Conservation (phyloP, 2,888 invertebrate genomes). For the Agrenia bidenticulata region DNA sequence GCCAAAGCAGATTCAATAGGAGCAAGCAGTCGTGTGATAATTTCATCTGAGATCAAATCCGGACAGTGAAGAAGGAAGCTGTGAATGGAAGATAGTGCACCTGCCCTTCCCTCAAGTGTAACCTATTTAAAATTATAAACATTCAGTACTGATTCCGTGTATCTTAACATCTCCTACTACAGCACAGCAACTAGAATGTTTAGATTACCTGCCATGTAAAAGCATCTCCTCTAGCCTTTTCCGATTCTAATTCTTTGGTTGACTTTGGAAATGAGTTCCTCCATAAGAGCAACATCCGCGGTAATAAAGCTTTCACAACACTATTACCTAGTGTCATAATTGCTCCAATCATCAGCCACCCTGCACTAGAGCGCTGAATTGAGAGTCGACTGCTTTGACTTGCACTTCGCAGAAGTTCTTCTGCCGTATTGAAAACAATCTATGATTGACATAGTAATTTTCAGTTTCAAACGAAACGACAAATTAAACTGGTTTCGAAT, state of each 20-base stretch:
- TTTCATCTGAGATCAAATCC: slow-evolving; percentile 87
- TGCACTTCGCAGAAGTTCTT: slow-evolving; percentile 91
- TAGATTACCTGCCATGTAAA: slow-evolving; percentile 93
- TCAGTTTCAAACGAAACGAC: no score
- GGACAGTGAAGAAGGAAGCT: slow-evolving; percentile 89
- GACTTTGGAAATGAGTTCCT: slow-evolving; percentile 96
- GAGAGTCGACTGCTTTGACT: slow-evolving; percentile 95
- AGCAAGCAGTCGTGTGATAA: slow-evolving; percentile 79
- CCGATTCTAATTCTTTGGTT: slow-evolving; percentile 93
- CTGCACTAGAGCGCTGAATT: slow-evolving; percentile 91
- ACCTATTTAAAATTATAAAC: slow-evolving; percentile 60
- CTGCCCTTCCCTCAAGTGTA: slow-evolving; percentile 92
- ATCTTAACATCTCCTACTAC: no score
- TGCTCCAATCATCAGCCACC: slow-evolving; percentile 95
- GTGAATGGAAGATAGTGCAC: slow-evolving; percentile 92
- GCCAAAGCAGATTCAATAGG: slow-evolving; percentile 94
- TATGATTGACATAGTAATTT: slow-evolving; percentile 49
- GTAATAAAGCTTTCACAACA: slow-evolving; percentile 87
- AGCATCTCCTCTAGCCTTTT: slow-evolving; percentile 91
- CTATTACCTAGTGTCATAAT: slow-evolving; percentile 80
- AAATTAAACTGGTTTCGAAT: no score
- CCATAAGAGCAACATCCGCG: slow-evolving; percentile 92
- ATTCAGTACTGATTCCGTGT: background rate
- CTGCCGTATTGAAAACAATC: slow-evolving; percentile 92
- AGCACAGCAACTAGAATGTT: no score